Percentiles rank a stretch among this genome's conserved stretches.
phyloP scores from a whole-genome alignment of 2,888 invertebrate genomes.

The Sarcophaga rosellei region DNA sequence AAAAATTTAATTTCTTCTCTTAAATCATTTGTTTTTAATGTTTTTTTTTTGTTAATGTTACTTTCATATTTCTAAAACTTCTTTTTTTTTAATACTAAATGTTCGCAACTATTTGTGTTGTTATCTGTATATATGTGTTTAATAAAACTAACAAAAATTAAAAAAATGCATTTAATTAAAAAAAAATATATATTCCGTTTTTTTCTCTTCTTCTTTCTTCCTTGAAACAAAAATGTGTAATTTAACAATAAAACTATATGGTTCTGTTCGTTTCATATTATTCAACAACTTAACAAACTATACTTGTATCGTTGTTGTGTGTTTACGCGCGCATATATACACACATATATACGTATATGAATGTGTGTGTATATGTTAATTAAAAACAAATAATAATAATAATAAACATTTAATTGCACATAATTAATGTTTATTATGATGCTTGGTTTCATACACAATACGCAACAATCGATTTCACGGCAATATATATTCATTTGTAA shows the following conservation, averaged over 20 bases:
- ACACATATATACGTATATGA: no score
- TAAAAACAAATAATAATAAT: no score
- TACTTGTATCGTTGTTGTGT: constrained; percentile 5
- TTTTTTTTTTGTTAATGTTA: constrained; percentile 15
- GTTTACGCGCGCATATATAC: constrained; percentile 4
- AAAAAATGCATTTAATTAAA: constrained; percentile 70
- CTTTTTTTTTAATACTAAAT: constrained; percentile 53
- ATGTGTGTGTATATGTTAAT: no score
- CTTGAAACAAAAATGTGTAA: constrained; percentile 73
- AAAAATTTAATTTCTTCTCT: background rate
- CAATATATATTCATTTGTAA: no score
- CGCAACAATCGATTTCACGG: no score
- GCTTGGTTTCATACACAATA: no score
- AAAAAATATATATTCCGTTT: constrained; percentile 76
- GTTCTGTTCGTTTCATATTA: constrained; percentile 78
- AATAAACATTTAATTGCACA: no score
- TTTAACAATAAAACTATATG: constrained; percentile 66
- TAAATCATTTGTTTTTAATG: background rate
- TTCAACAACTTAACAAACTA: constrained; percentile 59
- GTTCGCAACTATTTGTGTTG: constrained; percentile 68
- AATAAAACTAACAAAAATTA: constrained; percentile 66
- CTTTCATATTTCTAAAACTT: background rate
- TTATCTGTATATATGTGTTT: constrained; percentile 69
- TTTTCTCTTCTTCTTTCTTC: constrained; percentile 81
- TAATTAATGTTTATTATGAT: no score